Conservation (phyloP, 2,888 invertebrate genomes). For the Zaprionus bogoriensis region DNA sequence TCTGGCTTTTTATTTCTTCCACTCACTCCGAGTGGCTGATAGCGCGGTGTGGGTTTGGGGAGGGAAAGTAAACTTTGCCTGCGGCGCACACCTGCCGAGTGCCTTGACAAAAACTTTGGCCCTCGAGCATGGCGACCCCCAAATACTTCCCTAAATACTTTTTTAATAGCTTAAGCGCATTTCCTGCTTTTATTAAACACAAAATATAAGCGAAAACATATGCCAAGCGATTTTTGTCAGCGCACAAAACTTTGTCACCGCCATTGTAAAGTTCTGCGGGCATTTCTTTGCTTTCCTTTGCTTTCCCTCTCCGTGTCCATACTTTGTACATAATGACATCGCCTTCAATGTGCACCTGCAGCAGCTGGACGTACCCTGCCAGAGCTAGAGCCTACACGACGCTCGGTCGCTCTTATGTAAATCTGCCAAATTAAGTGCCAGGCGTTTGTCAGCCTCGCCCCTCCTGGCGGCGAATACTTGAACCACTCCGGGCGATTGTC, state of each 20-base stretch:
- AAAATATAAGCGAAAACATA: constrained; percentile 45
- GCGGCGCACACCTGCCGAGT: constrained; percentile 41
- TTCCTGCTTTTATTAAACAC: constrained; percentile 67
- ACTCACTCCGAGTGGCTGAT: constrained; percentile 5
- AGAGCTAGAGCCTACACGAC: not conserved
- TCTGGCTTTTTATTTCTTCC: constrained; percentile 38
- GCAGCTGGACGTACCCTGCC: constrained; percentile 1
- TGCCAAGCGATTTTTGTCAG: constrained; percentile 46
- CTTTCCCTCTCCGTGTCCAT: not conserved
- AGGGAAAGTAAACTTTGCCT: not conserved
- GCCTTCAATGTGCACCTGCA: constrained; percentile 60
- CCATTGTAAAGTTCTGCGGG: constrained; percentile 58
- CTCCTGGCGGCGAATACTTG: not conserved
- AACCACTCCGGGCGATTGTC: constrained; percentile 23
- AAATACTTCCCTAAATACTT: constrained; percentile 76
- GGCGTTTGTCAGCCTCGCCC: constrained; percentile 34
- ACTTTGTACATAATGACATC: constrained; percentile 52
- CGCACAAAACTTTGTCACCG: constrained; percentile 63
- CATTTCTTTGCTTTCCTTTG: not conserved
- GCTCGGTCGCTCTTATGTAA: constrained; percentile 58
- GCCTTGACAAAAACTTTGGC: constrained; percentile 37
- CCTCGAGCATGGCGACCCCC: constrained; percentile 22
- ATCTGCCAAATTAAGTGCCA: constrained; percentile 74
- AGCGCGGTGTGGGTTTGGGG: not conserved
- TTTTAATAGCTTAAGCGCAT: constrained; percentile 77